Percentiles rank a stretch among this genome's conserved stretches.
These are phyloP conservation scores for Acanthornis magna DNA, from an alignment of 2,797 vertebrate genomes.

Conservation along the genomic window DNA sequence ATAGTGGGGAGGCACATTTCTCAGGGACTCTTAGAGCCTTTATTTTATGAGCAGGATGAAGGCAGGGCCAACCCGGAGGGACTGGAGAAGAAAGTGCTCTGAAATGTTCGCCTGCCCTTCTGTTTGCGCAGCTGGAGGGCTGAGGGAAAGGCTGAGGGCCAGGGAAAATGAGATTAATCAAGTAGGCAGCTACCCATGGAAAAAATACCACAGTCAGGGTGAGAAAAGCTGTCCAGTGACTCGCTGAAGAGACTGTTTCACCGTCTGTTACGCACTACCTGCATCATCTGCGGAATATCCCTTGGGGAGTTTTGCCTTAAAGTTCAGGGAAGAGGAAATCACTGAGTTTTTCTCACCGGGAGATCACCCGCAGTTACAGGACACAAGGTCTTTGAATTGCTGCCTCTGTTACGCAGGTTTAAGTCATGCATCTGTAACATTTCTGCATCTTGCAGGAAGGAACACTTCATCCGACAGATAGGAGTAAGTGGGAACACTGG, in stretches of 20 bases:
- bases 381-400: neutral
- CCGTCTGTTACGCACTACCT: neutral
- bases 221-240: constrained; percentile 36
- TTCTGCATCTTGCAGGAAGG: neutral
- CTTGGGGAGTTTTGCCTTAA: neutral
- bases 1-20: neutral
- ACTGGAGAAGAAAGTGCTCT: constrained; percentile 36
- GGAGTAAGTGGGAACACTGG: neutral
- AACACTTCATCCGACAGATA: neutral
- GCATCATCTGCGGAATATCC: neutral
- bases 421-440: neutral
- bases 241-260: neutral
- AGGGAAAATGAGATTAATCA: constrained; percentile 64
- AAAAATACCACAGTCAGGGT: constrained; percentile 8
- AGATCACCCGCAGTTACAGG: neutral
- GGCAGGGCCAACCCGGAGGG: neutral
- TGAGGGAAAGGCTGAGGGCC: constrained; percentile 15
- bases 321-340: neutral
- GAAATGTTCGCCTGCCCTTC: constrained; percentile 30
- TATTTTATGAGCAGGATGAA: constrained; percentile 18
- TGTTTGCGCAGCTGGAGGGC: constrained; percentile 72
- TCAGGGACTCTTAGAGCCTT: neutral
- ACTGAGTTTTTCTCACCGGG: neutral
- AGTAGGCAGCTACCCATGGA: constrained; percentile 57
- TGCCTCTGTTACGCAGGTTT: neutral